Base-by-base conservation (phyloP, 2,113 vertebrate species). In the Toxostoma redivivum region DNA sequence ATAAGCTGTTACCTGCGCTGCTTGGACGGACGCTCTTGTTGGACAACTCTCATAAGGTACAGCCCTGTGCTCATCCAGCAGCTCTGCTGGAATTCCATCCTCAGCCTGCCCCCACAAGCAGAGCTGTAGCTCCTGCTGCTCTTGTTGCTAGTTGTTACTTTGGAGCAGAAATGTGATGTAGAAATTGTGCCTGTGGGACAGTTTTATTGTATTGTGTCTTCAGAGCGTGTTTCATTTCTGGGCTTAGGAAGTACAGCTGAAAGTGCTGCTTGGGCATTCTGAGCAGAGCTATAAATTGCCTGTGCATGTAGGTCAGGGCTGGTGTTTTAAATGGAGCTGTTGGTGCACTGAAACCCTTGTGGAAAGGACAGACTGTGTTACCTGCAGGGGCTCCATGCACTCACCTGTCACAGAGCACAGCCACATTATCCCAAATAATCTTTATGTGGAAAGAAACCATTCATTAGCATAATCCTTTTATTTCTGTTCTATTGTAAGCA, bases 1-100 rank as follows among this genome's bases (percentile, higher is more conserved):
- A 99, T 99, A 97, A 99, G 98, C 98, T 99, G 99, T 97, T 99
- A 99, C 95, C 98, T 99, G 93, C 99, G 99, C 96, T 99, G 99
- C 96, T 98, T 99, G 98, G 99, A 99, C 20, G 99, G 99, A 18
- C 99, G 99, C 65, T 99, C 99, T 91, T 99, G 99, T 97, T 99
- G 99, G 99, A 99, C 99, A 64, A 99, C 99, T 12, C 99, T 99
- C 97, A 99, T 99, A 99, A 99, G 99, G 99, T 99, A 97, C 12
- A 9, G 30, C n/a, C 11, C 33, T 45, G 28, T 38, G 47, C 35
- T 74, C 31, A 31, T 25, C 44, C 44, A n/a, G 35, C 56, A 44
- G 50, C 64, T 37, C 87, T 50, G 42, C 38, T 83, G 51, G 37
- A 78, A 71, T 71, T 51, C 76, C 27, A 9, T 67, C 81, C 50